phyloP scores from a whole-genome alignment of 2,888 invertebrate genomes.

The Stenichneumon culpator region DNA sequence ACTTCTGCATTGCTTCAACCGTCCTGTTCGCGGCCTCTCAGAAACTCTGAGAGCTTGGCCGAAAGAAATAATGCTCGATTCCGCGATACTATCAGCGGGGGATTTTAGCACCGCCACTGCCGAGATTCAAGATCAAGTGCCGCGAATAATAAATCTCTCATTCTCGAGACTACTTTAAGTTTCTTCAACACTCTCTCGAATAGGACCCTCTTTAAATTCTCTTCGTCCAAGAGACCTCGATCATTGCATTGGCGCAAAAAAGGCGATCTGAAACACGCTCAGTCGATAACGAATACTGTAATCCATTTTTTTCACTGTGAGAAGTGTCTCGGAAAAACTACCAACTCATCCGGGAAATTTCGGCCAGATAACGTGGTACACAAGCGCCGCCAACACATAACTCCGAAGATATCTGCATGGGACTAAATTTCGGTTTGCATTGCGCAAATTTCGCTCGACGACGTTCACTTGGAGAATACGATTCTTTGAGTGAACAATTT shows the following conservation, averaged over 20 bases:
- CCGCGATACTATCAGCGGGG: conserved; percentile 13
- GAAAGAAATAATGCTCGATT: conserved; percentile 22
- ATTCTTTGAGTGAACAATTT: no score
- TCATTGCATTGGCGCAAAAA: conserved; percentile 12
- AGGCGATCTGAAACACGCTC: background rate
- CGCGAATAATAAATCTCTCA: conserved; percentile 57
- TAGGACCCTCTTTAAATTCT: conserved; percentile 39
- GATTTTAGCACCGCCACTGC: conserved; percentile 36
- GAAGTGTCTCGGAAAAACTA: background rate
- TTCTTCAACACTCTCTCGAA: conserved; percentile 29
- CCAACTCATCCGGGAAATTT: background rate
- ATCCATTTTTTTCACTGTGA: no score
- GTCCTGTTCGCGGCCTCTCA: conserved; percentile 19
- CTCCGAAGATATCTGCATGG: no score
- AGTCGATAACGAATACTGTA: no score
- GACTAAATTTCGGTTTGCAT: no score
- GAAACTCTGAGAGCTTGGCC: conserved; percentile 7
- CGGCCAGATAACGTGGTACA: no score
- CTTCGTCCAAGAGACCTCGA: conserved; percentile 25
- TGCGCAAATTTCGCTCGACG: no score
- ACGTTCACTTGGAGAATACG: no score
- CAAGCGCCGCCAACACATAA: no score
- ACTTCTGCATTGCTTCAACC: conserved; percentile 21
- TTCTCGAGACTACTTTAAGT: conserved; percentile 34
- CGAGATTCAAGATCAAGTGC: conserved; percentile 57